phyloP scores from a whole-genome alignment of 2,797 vertebrate genomes.

The Labroides dimidiatus region DNA sequence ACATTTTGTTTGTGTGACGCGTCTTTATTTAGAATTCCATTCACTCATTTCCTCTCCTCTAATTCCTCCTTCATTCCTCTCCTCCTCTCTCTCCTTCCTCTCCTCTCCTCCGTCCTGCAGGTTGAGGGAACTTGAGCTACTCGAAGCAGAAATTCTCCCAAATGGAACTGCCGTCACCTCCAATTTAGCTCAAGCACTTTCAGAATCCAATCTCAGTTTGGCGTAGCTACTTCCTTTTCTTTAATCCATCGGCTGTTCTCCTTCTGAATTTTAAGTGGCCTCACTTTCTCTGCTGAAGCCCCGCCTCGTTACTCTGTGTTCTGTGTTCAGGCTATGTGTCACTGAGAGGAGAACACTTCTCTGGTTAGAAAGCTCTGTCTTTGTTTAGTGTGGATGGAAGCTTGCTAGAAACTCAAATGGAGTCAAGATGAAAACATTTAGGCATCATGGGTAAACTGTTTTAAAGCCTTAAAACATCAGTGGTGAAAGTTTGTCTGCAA shows the following conservation, averaged over 20 bases:
- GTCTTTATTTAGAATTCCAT: conserved; percentile 56
- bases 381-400: not conserved
- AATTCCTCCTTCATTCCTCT: not conserved
- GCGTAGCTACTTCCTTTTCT: conserved; percentile 7
- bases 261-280: conserved; percentile 41
- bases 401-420: not conserved
- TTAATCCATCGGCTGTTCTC: conserved; percentile 18
- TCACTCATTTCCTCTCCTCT: conserved; percentile 48
- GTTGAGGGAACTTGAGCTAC: conserved; percentile 5
- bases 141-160: conserved; percentile 21
- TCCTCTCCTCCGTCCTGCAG: conserved; percentile 8
- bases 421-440: not conserved
- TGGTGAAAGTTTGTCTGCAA: not conserved
- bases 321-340: conserved; percentile 18
- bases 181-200: conserved; percentile 39
- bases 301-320: not conserved
- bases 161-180: conserved; percentile 42
- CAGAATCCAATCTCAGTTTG: conserved; percentile 34
- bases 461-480: not conserved
- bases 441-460: conserved; percentile 1
- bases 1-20: conserved; percentile 54
- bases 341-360: not conserved
- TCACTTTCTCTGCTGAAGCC: not conserved
- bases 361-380: not conserved
- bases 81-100: not conserved